phyloP scores from a whole-genome alignment of 2,113 vertebrate genomes.

The Indicator indicator region DNA sequence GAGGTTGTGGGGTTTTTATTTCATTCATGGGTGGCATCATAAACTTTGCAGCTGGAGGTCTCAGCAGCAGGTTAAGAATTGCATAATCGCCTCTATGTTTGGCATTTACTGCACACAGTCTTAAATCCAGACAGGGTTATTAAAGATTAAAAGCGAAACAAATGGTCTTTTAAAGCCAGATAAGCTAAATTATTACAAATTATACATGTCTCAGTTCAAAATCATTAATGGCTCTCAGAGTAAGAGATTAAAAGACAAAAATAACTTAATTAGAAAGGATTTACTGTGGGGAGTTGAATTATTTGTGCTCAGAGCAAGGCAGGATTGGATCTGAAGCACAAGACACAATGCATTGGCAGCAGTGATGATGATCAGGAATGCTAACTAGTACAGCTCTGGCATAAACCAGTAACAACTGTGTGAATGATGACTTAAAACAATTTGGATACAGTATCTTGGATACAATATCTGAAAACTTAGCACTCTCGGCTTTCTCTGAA shows the following conservation, averaged over 20 bases:
- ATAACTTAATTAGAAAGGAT: constrained; percentile 63
- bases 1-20: no score
- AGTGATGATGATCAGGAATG: neutral
- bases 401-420: neutral
- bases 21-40: neutral
- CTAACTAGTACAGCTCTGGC: constrained; percentile 33
- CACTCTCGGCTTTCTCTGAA: neutral
- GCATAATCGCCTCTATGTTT: neutral
- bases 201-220: constrained; percentile 56
- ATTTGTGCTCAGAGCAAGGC: constrained; percentile 48
- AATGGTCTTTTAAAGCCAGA: constrained; percentile 54
- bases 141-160: constrained; percentile 55
- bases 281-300: constrained; percentile 47
- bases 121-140: constrained; percentile 27
- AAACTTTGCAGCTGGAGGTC: neutral
- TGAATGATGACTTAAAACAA: neutral
- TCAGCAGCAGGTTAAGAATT: neutral
- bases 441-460: neutral
- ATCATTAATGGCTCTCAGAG: constrained; percentile 55
- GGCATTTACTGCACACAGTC: neutral
- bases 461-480: neutral
- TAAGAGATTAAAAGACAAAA: constrained; percentile 63
- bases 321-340: constrained; percentile 6
- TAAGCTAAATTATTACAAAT: constrained; percentile 68
- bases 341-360: neutral